phyloP scores from a whole-genome alignment of 2,888 invertebrate genomes.

The Silvanus unidentatus region DNA sequence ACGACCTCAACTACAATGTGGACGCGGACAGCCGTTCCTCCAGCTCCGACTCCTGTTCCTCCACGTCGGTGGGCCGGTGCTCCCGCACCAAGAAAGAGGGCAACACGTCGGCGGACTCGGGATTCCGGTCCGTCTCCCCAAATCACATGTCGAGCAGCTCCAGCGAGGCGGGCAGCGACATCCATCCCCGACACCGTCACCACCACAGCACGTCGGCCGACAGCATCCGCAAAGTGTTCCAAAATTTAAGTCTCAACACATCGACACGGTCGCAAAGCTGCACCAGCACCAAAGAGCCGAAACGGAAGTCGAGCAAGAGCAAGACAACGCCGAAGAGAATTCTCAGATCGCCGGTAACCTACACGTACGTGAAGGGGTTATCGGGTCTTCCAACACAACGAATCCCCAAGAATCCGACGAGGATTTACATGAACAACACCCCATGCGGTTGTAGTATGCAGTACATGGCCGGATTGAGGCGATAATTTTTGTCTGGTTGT shows the following conservation, averaged over 20 bases:
- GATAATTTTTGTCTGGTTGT: slow-evolving; percentile 24
- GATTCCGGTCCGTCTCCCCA: slow-evolving; percentile 41
- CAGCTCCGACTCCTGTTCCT: slow-evolving; percentile 44
- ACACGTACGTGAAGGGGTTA: slow-evolving; percentile 74
- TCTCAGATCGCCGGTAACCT: slow-evolving; percentile 69
- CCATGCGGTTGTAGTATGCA: slow-evolving; percentile 40
- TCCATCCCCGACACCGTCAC: slow-evolving; percentile 46
- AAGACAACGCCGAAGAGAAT: slow-evolving; percentile 67
- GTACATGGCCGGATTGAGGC: slow-evolving; percentile 37
- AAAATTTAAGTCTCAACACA: slow-evolving; percentile 55
- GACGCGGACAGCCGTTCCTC: slow-evolving; percentile 45
- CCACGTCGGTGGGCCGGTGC: slow-evolving; percentile 37
- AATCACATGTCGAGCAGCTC: slow-evolving; percentile 51
- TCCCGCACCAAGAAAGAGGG: slow-evolving; percentile 28
- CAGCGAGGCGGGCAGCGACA: slow-evolving; percentile 61
- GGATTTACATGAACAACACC: slow-evolving; percentile 28
- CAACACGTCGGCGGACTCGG: slow-evolving; percentile 32
- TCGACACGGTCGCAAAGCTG: slow-evolving; percentile 58
- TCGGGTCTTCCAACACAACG: slow-evolving; percentile 78
- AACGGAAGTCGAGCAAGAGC: slow-evolving; percentile 41
- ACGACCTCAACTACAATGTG: slow-evolving; percentile 46
- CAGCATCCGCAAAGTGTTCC: slow-evolving; percentile 66
- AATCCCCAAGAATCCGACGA: slow-evolving; percentile 55
- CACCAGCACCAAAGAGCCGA: slow-evolving; percentile 46
- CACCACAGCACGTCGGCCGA: slow-evolving; percentile 51